phyloP scores from a whole-genome alignment of 2,888 invertebrate genomes.

The Drosophila pegasa region DNA sequence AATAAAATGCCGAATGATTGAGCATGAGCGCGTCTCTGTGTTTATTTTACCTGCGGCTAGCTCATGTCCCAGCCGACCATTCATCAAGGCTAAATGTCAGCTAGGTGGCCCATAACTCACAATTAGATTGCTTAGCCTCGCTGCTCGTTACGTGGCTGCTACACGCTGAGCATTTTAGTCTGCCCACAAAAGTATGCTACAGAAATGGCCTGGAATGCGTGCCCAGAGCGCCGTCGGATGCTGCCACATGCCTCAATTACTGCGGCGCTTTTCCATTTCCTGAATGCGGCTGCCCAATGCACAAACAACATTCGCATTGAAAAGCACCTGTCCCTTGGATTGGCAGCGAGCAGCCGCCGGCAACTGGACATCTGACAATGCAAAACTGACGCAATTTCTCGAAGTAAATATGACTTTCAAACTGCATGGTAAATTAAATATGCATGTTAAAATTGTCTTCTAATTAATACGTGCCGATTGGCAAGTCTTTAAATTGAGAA shows the following conservation, averaged over 20 bases:
- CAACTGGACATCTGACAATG: not conserved
- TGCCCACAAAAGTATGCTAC: constrained; percentile 13
- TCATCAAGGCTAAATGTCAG: constrained; percentile 70
- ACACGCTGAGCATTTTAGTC: constrained; percentile 9
- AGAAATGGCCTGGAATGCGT: constrained; percentile 33
- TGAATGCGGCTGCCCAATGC: not conserved
- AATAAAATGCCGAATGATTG: constrained; percentile 52
- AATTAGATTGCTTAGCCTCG: constrained; percentile 40
- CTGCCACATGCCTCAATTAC: constrained; percentile 25
- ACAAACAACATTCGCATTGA: constrained; percentile 1
- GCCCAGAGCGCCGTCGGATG: constrained; percentile 3
- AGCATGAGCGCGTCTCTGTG: constrained; percentile 2
- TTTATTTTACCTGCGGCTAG: constrained; percentile 14
- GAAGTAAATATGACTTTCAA: no score
- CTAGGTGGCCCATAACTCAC: constrained; percentile 61
- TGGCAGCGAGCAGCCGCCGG: not conserved
- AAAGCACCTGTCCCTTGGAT: not conserved
- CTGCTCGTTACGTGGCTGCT: not conserved
- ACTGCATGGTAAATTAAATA: no score
- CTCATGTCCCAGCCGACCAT: constrained; percentile 33
- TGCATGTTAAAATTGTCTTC: no score
- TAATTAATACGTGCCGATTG: no score
- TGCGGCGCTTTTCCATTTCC: constrained; percentile 20
- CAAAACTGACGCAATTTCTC: not conserved
- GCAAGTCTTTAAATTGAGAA: no score